Evolutionary conservation across 2,888 invertebrate species (phyloP), one percentile per base, ranked within the genome.

Genomic region (Cheilosia variabilis): DNA sequence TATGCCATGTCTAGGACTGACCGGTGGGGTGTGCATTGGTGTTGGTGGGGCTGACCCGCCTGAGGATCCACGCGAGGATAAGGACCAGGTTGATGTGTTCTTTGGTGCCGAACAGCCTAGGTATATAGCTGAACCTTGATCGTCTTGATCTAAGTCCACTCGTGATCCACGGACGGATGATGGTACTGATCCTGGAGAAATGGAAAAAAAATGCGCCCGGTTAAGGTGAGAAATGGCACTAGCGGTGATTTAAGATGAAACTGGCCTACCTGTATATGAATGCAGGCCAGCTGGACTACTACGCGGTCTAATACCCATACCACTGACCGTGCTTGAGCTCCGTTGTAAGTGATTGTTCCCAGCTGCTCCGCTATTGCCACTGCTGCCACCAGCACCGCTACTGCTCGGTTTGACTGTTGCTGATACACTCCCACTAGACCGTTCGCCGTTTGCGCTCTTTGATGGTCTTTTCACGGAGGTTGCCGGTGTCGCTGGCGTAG

Each of bases 231-330:
- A 57, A 52, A 19, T 2, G 5, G 27, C 6, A 55, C 15, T 50
- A 4, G 27, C 19, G 45, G 47, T 22, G 52, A 76, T 83, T 57
- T 68, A 52, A 72, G 53, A 68, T 76, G 76, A 60, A 86, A 86
- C 86, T 80, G 79, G 87, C 79, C 83, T 92, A 91, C 95, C 95
- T 88, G 96, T 96, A 89, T 96, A 96, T 88, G 95, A 95, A 90
- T 95, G 94, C 79, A 96, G 93, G n/a, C 96, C 96, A 13, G 96
- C 95, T 4, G 96, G 96, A 83, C 96, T 96, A 63, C 96, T 96
- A 88, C 96, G 93, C 1, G 96, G 96, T 87, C 96, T 93, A 89
- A 94, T 93, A 57, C 89, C 88, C 66, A 91, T 89, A 2, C 91
- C 91, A 87, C 92, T 91, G n/a, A 91, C 89, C 24, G 91, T 92